Percentiles rank a stretch among this genome's conserved stretches.
Conservation (phyloP, 2,113 vertebrate genomes). For the Notothenia coriiceps region DNA sequence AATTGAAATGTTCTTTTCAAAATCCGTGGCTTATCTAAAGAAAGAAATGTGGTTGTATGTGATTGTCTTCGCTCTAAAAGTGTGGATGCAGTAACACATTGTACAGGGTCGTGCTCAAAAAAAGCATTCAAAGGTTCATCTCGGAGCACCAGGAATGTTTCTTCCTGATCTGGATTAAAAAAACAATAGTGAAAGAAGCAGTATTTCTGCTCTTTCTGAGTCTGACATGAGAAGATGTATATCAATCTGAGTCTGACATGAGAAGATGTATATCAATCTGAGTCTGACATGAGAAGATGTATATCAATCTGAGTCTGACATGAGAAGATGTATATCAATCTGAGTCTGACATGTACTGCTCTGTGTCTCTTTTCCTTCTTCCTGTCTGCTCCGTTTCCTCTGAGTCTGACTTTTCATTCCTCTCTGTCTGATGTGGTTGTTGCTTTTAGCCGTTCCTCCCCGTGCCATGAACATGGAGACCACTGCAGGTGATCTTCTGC, state of each 20-base stretch:
- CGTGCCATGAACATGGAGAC: slow-evolving; percentile 95
- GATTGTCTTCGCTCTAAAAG: background rate
- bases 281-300: background rate
- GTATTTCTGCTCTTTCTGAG: background rate
- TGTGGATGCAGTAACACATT: background rate
- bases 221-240: background rate
- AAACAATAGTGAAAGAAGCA: background rate
- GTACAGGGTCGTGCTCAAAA: background rate
- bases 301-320: too few relatives aligned
- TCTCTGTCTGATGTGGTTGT: slow-evolving; percentile 84
- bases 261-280: too few relatives aligned
- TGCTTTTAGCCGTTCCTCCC: slow-evolving; percentile 94
- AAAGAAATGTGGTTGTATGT: too few relatives aligned
- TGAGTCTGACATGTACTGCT: background rate
- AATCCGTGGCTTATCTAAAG: too few relatives aligned
- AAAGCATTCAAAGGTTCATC: background rate
- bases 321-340: too few relatives aligned
- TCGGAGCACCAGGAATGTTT: background rate
- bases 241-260: too few relatives aligned
- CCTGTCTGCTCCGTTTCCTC: slow-evolving; percentile 11
- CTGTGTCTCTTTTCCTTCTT: background rate
- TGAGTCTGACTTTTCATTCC: slow-evolving; percentile 64
- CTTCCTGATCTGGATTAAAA: background rate
- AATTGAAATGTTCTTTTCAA: too few relatives aligned
- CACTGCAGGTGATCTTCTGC: slow-evolving; percentile 96